Percentiles rank a stretch among this genome's conserved stretches.
Evolutionary conservation across 92 coral and sea anemone species (phyloP).

Genomic region (Paramuricea clavata): DNA sequence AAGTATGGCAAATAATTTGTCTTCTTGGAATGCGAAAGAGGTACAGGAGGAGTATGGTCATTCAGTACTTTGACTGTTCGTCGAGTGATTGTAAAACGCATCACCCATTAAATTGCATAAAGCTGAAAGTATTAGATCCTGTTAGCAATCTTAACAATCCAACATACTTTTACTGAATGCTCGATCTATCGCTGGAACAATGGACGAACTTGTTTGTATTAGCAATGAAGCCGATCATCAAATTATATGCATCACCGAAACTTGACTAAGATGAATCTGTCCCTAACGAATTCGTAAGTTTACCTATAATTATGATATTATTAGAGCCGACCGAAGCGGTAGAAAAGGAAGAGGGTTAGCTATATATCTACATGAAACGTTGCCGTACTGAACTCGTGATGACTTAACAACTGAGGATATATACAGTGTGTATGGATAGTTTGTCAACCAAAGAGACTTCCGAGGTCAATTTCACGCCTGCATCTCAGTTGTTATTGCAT

Average conservation of each 20-base stretch:
- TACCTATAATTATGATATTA: background rate
- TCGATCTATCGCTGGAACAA: background rate
- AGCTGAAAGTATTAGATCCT: background rate
- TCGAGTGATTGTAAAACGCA: background rate
- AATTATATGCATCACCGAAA: too few species aligned
- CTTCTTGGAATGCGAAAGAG: too few species aligned
- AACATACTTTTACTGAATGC: background rate
- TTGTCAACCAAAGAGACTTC: background rate
- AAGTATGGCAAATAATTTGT: too few species aligned
- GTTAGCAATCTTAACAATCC: background rate
- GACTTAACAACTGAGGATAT: background rate
- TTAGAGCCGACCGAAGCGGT: background rate
- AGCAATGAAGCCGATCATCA: background rate
- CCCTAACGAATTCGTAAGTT: background rate
- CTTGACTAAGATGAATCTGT: background rate
- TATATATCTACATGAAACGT: background rate
- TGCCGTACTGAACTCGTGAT: background rate
- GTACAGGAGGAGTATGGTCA: background rate
- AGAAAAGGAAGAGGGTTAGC: background rate
- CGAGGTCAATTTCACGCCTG: constrained; percentile 8
- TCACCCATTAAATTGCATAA: background rate
- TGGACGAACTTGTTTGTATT: background rate
- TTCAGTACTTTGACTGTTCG: too few species aligned
- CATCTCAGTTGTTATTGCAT: too few species aligned
- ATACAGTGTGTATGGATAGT: background rate